Percentiles rank a stretch among this genome's conserved stretches.
These are phyloP conservation scores for Lepidurus apus DNA, from an alignment of 1,140 invertebrate species.

Conservation along the genomic window DNA sequence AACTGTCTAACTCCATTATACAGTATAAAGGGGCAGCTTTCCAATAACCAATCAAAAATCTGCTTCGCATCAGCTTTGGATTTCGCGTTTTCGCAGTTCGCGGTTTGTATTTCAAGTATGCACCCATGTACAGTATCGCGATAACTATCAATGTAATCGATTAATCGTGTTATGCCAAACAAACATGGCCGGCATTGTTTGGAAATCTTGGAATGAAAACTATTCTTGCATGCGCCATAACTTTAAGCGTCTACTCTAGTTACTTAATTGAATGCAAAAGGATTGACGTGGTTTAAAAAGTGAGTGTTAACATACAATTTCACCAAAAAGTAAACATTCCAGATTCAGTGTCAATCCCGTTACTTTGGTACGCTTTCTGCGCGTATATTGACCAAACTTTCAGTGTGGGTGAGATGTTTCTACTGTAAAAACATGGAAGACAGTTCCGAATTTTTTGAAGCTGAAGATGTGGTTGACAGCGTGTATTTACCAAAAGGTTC, in stretches of 20 bases:
- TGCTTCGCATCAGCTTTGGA: no score
- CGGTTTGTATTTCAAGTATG: no score
- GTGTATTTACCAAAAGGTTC: neutral
- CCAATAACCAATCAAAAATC: no score
- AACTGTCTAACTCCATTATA: no score
- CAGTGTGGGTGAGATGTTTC: neutral
- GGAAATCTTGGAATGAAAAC: neutral
- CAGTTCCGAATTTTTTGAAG: neutral
- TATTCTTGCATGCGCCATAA: neutral
- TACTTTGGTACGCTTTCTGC: neutral
- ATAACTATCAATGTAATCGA: neutral
- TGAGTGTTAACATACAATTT: no score
- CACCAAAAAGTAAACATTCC: neutral
- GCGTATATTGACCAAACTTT: neutral
- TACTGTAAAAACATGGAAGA: neutral
- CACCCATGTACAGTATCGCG: neutral
- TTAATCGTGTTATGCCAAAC: neutral
- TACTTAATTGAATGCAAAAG: no score
- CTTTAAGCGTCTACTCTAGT: neutral
- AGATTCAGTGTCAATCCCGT: neutral
- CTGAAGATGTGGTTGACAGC: neutral
- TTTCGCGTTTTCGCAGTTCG: no score
- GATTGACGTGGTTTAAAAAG: no score
- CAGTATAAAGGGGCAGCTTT: no score
- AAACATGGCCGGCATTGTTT: conserved; percentile 15